These are phyloP conservation scores for Lysandra bellargus DNA, from an alignment of 2,888 invertebrate species.

Conservation along the genomic window DNA sequence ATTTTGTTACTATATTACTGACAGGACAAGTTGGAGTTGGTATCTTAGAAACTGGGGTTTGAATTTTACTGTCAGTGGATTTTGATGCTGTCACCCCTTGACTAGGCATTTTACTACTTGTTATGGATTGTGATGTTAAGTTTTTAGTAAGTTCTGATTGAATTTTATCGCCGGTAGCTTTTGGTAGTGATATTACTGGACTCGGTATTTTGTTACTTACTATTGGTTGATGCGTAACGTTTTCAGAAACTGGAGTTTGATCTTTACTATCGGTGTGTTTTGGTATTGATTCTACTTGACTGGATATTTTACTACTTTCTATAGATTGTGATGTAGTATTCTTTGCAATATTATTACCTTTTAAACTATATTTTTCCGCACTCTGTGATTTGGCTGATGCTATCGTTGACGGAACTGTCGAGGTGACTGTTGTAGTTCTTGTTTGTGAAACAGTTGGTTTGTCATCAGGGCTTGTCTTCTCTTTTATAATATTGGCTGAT, in stretches of 20 bases:
- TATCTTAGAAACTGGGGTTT: slow-evolving; percentile 9
- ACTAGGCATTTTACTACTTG: neutral
- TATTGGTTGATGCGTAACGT: neutral
- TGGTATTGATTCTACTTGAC: neutral
- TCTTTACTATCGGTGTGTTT: neutral
- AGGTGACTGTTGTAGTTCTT: slow-evolving; percentile 30
- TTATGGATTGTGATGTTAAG: neutral
- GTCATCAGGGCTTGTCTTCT: neutral
- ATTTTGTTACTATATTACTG: neutral
- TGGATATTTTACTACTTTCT: neutral
- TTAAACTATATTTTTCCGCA: neutral
- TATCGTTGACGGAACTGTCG: neutral
- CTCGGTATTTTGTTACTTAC: neutral
- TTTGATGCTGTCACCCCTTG: neutral
- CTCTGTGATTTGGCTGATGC: neutral
- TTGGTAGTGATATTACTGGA: neutral
- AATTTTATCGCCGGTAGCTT: neutral
- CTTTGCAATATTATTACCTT: neutral
- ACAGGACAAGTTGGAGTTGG: neutral
- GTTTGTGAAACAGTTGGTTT: slow-evolving; percentile 29
- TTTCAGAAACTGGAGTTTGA: neutral
- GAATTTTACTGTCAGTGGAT: neutral
- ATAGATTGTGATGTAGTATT: neutral
- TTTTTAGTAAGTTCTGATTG: neutral
- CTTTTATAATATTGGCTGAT: neutral